Conservation (phyloP, 2,113 vertebrate species). For the Campylomormyrus numenius region DNA sequence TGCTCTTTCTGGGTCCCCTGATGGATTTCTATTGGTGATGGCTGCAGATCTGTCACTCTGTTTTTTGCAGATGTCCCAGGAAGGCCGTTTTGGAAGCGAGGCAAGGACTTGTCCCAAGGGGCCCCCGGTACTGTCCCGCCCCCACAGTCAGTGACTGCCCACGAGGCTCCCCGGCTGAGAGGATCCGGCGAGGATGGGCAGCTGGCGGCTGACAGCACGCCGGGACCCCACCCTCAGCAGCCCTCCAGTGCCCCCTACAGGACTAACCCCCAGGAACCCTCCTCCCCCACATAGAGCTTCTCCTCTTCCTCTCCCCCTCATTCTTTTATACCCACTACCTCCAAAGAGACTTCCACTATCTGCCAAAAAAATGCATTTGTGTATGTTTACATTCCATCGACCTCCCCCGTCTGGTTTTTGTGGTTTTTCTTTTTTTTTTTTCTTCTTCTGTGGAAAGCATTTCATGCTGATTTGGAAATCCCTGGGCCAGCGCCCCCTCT, state of each 20-base stretch:
- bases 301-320: background rate
- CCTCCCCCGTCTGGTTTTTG: background rate
- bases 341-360: constrained; percentile 55
- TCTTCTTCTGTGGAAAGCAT: background rate
- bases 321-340: constrained; percentile 57
- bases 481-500: constrained; percentile 17
- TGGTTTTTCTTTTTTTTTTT: background rate
- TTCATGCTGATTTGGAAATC: constrained; percentile 21
- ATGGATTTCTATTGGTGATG: background rate
- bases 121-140: constrained; percentile 20
- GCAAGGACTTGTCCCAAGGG: constrained; percentile 30
- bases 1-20: background rate
- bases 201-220: constrained; percentile 24
- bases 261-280: constrained; percentile 58
- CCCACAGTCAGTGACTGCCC: constrained; percentile 43
- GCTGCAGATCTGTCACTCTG: background rate
- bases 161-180: constrained; percentile 35
- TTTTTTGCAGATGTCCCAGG: constrained; percentile 45
- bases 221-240: constrained; percentile 33
- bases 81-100: constrained; percentile 51
- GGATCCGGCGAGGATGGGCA: constrained; percentile 37
- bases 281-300: constrained; percentile 43
- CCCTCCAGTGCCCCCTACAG: constrained; percentile 54
- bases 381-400: constrained; percentile 58
- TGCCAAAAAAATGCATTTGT: constrained; percentile 60